Evolutionary conservation across 2,113 vertebrate species (phyloP).

Genomic region (Scophthalmus maximus): DNA sequence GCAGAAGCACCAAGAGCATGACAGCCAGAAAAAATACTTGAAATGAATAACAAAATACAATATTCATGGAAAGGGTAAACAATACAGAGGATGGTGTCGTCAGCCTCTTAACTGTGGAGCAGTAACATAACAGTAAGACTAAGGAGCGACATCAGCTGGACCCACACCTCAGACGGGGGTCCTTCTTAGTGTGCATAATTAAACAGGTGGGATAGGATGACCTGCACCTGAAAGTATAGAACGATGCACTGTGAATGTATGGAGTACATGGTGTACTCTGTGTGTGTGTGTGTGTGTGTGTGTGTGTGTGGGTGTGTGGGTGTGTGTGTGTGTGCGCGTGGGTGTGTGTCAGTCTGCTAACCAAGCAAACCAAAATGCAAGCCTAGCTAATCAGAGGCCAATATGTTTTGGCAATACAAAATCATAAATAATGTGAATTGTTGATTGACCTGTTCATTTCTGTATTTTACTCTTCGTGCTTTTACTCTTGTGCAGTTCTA

Average conservation of each 20-base stretch:
- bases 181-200: slow-evolving; percentile 82
- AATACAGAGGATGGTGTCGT: not conserved
- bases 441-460: no score
- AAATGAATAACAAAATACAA: not conserved
- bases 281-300: slow-evolving; percentile 9
- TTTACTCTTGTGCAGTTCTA: no score
- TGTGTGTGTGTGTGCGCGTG: no score
- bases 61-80: not conserved
- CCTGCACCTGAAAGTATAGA: slow-evolving; percentile 72
- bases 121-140: slow-evolving; percentile 54
- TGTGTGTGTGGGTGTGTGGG: no score
- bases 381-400: no score
- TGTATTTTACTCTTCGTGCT: no score
- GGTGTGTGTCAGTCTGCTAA: no score
- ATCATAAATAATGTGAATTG: no score
- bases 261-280: slow-evolving; percentile 38
- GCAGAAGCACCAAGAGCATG: not conserved
- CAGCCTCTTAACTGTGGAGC: slow-evolving; percentile 28
- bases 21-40: not conserved
- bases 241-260: slow-evolving; percentile 60
- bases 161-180: slow-evolving; percentile 73
- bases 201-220: slow-evolving; percentile 78
- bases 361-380: no score
- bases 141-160: slow-evolving; percentile 69
- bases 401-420: no score